These are phyloP conservation scores for Apostichopus japonicus DNA, from an alignment of 35 echinoderm and acorn worm genomes.

Conservation along the genomic window DNA sequence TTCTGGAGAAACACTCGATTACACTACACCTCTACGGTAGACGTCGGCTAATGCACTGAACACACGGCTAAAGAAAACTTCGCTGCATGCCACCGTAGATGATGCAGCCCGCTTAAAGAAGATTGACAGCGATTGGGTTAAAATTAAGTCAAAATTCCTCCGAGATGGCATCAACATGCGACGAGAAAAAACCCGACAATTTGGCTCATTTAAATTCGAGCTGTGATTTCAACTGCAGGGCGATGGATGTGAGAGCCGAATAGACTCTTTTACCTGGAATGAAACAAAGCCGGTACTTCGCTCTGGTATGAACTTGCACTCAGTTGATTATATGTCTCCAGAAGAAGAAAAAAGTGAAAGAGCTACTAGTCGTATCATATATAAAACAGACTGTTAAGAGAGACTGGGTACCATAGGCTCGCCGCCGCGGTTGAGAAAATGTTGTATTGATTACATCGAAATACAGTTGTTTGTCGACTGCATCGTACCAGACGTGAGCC, in stretches of 20 bases:
- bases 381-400: not conserved
- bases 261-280: not conserved
- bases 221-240: constrained; percentile 7
- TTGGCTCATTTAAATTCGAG: constrained; percentile 29
- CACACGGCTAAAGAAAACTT: not conserved
- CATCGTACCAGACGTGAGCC: not conserved
- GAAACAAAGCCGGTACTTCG: constrained; percentile 8
- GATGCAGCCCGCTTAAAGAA: not conserved
- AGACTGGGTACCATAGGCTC: not conserved
- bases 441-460: constrained; percentile 34
- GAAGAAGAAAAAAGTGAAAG: not conserved
- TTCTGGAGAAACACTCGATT: too few species aligned
- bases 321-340: constrained; percentile 17
- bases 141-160: constrained; percentile 47
- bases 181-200: constrained; percentile 12
- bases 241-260: not conserved
- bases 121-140: constrained; percentile 24
- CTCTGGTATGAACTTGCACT: not conserved
- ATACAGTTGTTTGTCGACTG: constrained; percentile 8
- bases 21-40: not conserved
- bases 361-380: not conserved
- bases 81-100: not conserved
- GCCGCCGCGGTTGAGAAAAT: not conserved
- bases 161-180: not conserved
- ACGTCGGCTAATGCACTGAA: not conserved